A percentile compares a stretch with the other conserved stretches of the same genome.
These are phyloP conservation scores for Podarcis muralis DNA, from an alignment of 2,113 vertebrate genomes.

Conservation along the genomic window DNA sequence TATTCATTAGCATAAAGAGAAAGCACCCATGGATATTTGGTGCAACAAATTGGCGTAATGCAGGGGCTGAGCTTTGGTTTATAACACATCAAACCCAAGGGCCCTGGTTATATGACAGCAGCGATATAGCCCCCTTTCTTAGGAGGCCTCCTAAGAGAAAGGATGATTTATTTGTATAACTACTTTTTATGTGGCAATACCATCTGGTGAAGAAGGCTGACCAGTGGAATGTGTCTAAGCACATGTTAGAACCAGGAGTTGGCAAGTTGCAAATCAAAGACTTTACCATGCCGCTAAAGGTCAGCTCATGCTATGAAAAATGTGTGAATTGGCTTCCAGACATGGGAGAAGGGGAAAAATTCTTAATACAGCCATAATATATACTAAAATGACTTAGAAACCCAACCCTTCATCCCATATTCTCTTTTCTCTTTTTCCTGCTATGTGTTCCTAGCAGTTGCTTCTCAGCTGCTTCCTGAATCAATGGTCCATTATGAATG, in stretches of 20 bases:
- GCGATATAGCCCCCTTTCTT: neutral
- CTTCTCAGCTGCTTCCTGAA: neutral
- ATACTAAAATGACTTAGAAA: neutral
- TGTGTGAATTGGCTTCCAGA: neutral
- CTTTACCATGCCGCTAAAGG: neutral
- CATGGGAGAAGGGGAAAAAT: neutral
- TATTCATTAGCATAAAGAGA: conserved; percentile 47
- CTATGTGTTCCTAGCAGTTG: neutral
- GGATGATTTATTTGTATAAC: neutral
- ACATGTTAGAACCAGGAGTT: neutral
- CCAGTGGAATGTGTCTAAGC: neutral
- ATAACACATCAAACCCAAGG: neutral
- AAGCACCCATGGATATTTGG: conserved; percentile 23
- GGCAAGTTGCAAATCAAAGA: neutral
- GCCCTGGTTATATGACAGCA: neutral
- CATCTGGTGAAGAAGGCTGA: too few species aligned
- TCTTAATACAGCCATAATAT: neutral
- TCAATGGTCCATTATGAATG: neutral
- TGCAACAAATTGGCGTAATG: neutral
- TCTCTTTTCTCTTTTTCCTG: neutral
- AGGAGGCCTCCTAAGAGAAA: neutral
- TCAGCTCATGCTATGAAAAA: neutral
- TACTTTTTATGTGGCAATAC: neutral
- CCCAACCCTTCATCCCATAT: neutral
- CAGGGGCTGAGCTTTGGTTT: neutral